Evolutionary conservation across 2,888 invertebrate species (phyloP), one percentile per base, ranked within the genome.

Genomic region (Lypha dubia): DNA sequence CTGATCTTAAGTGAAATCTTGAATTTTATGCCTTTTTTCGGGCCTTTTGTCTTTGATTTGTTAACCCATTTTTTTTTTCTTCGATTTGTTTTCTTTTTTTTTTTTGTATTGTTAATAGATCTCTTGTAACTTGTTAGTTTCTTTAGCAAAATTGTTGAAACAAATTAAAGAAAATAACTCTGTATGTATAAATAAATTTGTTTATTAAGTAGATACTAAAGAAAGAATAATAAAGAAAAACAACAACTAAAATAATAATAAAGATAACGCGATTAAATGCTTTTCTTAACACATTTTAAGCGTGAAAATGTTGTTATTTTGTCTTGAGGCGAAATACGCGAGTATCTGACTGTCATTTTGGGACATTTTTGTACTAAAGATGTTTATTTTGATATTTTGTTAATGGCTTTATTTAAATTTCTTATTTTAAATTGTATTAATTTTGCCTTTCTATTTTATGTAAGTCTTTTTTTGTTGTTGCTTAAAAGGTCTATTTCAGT

Each of bases 371-470:
- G 51, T 76, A 20, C 53, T 51, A 7, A 35, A 53, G 24, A 60
- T 68, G 71, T 80, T 80, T 81, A 84, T 77, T 84, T 67, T 77
- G 73, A 77, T 81, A 68, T 81, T 81, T 76, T 38, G 24, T 76
- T 84, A 84, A 84, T 84, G 84, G 63, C 84, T 84, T 84, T 77
- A 84, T 84, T 81, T 74, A 73, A 81, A 74, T 81, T 74, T 80
- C 11, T 32, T 68, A 38, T 70, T 62, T 58, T 46, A 15, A 1
- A 17, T 46, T 58, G 17, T 35, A 35, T 58, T 28, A 51, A 53
- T 38, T 22, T 67, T 58, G 58, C 1, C 24, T 49, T 20, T 6
- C n/a, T 13, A 8, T 46, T 44, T 63, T 44, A 62, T 76, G 8
- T 1, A n/a, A n/a, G n/a, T n/a, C n/a, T n/a, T n/a, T n/a, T n/a